Conservation (phyloP, 2,113 vertebrate genomes). For the Orthonyx spaldingii region DNA sequence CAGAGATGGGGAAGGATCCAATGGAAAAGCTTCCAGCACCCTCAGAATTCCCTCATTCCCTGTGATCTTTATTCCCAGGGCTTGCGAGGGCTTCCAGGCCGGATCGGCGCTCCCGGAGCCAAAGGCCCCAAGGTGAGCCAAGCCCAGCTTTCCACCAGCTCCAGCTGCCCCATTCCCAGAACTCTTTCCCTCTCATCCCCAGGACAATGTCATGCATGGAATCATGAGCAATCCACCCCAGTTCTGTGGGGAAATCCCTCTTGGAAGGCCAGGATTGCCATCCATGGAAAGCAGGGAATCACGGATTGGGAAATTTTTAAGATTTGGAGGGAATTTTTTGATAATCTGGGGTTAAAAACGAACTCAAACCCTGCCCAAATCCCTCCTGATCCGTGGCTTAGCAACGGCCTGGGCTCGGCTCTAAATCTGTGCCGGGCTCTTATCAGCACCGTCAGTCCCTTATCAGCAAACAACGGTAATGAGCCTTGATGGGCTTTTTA, state of each 20-base stretch:
- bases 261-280: rapidly evolving
- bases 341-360: background rate
- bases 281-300: background rate
- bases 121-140: constrained; percentile 76
- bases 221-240: background rate
- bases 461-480: background rate
- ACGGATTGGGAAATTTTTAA: rapidly evolving
- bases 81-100: constrained; percentile 76
- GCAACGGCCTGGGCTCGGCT: background rate
- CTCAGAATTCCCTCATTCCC: background rate
- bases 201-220: rapidly evolving
- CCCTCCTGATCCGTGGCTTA: background rate
- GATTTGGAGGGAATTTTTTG: background rate
- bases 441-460: background rate
- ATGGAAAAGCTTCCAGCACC: background rate
- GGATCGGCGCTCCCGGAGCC: constrained; percentile 65
- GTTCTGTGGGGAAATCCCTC: background rate
- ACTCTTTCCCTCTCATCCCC: background rate
- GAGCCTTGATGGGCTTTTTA: background rate
- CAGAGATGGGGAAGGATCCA: background rate
- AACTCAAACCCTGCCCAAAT: background rate
- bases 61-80: constrained; percentile 64
- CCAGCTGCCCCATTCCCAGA: background rate
- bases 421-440: background rate
- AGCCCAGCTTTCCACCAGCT: background rate